Conservation (phyloP, 2,113 vertebrate species). For the Gasterosteus aculeatus region DNA sequence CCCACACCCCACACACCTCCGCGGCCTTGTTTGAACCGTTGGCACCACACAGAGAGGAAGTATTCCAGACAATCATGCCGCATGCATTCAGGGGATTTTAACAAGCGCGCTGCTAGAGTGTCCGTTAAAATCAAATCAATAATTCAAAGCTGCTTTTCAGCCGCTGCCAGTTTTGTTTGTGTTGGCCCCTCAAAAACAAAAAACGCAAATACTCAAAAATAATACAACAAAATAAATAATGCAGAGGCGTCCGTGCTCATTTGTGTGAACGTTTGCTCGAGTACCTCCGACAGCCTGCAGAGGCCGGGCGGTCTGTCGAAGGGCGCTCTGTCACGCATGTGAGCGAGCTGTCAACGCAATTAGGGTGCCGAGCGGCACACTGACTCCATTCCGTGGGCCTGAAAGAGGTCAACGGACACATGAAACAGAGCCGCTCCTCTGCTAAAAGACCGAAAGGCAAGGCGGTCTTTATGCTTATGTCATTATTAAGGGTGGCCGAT, state of each 20-base stretch:
- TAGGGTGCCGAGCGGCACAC: slow-evolving; percentile 54
- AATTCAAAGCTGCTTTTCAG: slow-evolving; percentile 54
- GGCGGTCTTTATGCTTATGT: slow-evolving; percentile 34
- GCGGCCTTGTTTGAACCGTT: slow-evolving; percentile 37
- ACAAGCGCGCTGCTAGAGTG: slow-evolving; percentile 54
- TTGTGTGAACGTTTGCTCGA: slow-evolving; percentile 52
- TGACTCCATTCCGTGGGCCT: slow-evolving; percentile 67
- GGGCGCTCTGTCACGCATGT: slow-evolving; percentile 52
- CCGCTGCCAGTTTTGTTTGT: slow-evolving; percentile 47
- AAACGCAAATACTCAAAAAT: slow-evolving; percentile 51
- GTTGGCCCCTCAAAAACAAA: slow-evolving; percentile 53
- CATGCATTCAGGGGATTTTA: slow-evolving; percentile 43
- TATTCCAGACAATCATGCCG: slow-evolving; percentile 42
- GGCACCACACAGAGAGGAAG: slow-evolving; percentile 31
- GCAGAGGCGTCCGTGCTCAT: slow-evolving; percentile 3
- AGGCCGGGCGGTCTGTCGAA: slow-evolving; percentile 45
- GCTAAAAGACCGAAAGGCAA: slow-evolving; percentile 29
- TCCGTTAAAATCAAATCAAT: slow-evolving; percentile 66
- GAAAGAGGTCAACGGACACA: slow-evolving; percentile 69
- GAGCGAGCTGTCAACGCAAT: slow-evolving; percentile 70
- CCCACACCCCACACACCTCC: slow-evolving; percentile 2
- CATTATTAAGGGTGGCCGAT: slow-evolving; percentile 3
- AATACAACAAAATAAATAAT: slow-evolving; percentile 15
- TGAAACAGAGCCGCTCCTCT: slow-evolving; percentile 32
- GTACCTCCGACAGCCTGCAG: slow-evolving; percentile 24